Conservation (phyloP, 2,888 invertebrate species). For the Pristionchus japonicus region DNA sequence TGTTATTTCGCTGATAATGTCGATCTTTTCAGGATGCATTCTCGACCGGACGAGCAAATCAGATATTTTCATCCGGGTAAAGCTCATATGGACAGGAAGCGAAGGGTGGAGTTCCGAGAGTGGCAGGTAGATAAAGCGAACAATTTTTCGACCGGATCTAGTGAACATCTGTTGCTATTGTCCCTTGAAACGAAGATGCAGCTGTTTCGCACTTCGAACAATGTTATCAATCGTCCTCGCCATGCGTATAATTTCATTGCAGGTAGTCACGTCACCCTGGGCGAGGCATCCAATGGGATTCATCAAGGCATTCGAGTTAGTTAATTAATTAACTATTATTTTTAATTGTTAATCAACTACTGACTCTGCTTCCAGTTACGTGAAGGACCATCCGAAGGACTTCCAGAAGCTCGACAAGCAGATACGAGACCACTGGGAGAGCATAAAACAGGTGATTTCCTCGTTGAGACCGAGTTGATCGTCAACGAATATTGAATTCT, state of each 20-base stretch:
- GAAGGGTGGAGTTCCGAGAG: background rate
- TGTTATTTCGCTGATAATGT: too few relatives aligned
- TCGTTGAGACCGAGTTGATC: background rate
- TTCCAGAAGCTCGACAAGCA: background rate
- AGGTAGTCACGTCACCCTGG: background rate
- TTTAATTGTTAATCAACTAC: too few relatives aligned
- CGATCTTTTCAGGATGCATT: background rate
- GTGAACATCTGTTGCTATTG: too few relatives aligned
- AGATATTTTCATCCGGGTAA: background rate
- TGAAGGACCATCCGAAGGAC: background rate
- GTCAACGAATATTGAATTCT: background rate
- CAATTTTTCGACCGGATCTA: too few relatives aligned
- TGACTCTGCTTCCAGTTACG: too few relatives aligned
- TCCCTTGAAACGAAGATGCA: too few relatives aligned
- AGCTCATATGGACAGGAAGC: background rate
- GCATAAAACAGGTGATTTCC: slow-evolving; percentile 18
- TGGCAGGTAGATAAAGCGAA: too few relatives aligned
- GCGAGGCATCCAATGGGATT: background rate
- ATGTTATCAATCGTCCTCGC: background rate
- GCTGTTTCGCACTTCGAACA: too few relatives aligned
- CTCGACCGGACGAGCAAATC: background rate
- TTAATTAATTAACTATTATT: too few relatives aligned
- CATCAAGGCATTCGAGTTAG: background rate
- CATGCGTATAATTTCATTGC: background rate
- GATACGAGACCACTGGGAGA: background rate